A percentile compares a stretch with the other conserved stretches of the same genome.
Evolutionary conservation across 2,888 invertebrate genomes (phyloP).

Genomic region (Spisula subtruncata): DNA sequence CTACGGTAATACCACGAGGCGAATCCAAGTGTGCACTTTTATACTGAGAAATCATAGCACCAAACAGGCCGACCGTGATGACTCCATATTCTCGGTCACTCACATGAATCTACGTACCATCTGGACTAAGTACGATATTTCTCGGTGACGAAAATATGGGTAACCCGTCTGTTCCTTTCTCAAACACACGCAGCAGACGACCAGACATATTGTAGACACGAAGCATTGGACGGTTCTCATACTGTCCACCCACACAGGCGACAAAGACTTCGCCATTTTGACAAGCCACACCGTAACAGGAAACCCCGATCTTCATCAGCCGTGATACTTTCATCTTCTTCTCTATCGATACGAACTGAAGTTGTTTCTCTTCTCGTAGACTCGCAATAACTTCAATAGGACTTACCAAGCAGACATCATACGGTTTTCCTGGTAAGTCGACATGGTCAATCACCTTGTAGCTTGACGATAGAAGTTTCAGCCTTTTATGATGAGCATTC

Average conservation of each 20-base stretch:
- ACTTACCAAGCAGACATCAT: slow-evolving; percentile 62
- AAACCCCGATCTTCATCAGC: slow-evolving; percentile 56
- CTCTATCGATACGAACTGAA: slow-evolving; percentile 65
- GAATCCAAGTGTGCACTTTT: slow-evolving; percentile 53
- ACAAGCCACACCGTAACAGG: slow-evolving; percentile 65
- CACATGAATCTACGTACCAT: slow-evolving; percentile 67
- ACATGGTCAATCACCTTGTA: slow-evolving; percentile 61
- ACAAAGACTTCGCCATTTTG: slow-evolving; percentile 61
- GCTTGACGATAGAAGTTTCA: slow-evolving; percentile 61
- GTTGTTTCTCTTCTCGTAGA: slow-evolving; percentile 58
- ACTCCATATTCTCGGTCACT: slow-evolving; percentile 67
- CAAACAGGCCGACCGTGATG: slow-evolving; percentile 57
- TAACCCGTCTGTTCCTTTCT: slow-evolving; percentile 48
- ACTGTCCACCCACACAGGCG: slow-evolving; percentile 62
- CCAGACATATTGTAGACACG: slow-evolving; percentile 71
- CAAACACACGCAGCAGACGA: slow-evolving; percentile 60
- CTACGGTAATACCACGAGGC: slow-evolving; percentile 61
- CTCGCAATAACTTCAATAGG: slow-evolving; percentile 50
- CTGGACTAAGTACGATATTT: slow-evolving; percentile 62
- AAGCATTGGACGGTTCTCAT: slow-evolving; percentile 64
- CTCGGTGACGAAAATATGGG: slow-evolving; percentile 65
- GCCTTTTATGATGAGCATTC: slow-evolving; percentile 63
- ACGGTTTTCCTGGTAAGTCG: slow-evolving; percentile 69
- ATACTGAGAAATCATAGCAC: slow-evolving; percentile 55
- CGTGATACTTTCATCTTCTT: slow-evolving; percentile 60